Evolutionary conservation across 1,140 invertebrate species (phyloP), one percentile per base, ranked within the genome.

Genomic region (Homarus americanus): DNA sequence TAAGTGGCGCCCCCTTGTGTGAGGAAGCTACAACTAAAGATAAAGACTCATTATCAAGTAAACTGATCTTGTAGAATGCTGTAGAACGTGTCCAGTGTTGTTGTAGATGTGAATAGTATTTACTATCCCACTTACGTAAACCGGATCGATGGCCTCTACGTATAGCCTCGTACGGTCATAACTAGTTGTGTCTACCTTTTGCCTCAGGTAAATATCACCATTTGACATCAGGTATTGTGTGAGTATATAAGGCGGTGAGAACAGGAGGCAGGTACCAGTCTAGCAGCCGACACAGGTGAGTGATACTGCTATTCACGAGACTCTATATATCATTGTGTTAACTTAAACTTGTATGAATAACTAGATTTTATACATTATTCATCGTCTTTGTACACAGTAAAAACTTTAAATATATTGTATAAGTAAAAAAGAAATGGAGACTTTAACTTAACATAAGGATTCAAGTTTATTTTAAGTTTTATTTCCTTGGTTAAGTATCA

Each of bases 161-260:
- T n/a, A n/a, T n/a, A n/a, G n/a, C n/a, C n/a, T n/a, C n/a, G n/a
- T n/a, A n/a, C n/a, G n/a, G n/a, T n/a, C n/a, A n/a, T n/a, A n/a
- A n/a, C n/a, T n/a, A n/a, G n/a, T n/a, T n/a, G n/a, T n/a, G n/a
- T n/a, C n/a, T n/a, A n/a, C n/a, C n/a, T n/a, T n/a, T n/a, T n/a
- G n/a, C n/a, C n/a, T n/a, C n/a, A n/a, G n/a, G n/a, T 44, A 53
- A 76, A 63, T 32, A 34, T 80, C 44, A 24, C 78, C 44, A 58
- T 82, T n/a, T 63, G 78, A 28, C 53, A 58, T 34, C 12, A 82
- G 44, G 28, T 28, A 17, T 20, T 17, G 15, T 24, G n/a, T 49
- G 53, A 53, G 28, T 75, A 75, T 75, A 75, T 38, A n/a, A 75
- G 20, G 28, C n/a, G n/a, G n/a, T n/a, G n/a, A n/a, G n/a, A n/a